Evolutionary conservation across 2,113 vertebrate genomes (phyloP).

Genomic region (Atrichornis clamosus): DNA sequence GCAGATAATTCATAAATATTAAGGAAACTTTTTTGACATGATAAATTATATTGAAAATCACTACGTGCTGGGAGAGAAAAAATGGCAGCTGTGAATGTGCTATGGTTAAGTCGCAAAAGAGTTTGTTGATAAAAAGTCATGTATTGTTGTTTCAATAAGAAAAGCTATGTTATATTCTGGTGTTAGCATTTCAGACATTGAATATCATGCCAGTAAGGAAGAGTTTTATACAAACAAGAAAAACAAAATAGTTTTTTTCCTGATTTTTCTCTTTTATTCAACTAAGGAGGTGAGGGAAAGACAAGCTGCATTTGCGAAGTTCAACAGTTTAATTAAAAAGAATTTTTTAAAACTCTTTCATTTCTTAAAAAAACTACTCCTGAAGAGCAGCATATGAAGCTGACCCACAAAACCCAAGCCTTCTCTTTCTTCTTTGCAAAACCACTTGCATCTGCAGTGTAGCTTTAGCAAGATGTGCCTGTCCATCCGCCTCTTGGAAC

Average conservation of each 20-base stretch:
- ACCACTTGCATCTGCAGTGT: not conserved
- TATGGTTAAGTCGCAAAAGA: not conserved
- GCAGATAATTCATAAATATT: slow-evolving; percentile 1
- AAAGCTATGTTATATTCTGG: not conserved
- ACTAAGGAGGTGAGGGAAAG: not conserved
- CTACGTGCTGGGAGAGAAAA: not conserved
- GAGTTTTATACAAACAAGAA: not conserved
- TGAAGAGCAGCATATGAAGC: not conserved
- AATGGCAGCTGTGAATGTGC: not conserved
- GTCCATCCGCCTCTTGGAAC: not conserved
- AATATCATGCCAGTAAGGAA: not conserved
- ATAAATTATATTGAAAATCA: not conserved
- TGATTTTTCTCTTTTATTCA: not conserved
- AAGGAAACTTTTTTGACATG: not conserved
- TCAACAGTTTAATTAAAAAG: not conserved
- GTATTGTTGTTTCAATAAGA: not conserved
- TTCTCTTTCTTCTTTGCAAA: not conserved
- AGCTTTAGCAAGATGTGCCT: not conserved
- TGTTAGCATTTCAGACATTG: not conserved
- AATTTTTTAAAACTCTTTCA: not conserved
- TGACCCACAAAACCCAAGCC: not conserved
- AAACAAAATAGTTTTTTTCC: not conserved
- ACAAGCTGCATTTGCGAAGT: not conserved
- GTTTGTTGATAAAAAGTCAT: not conserved
- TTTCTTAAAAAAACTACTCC: not conserved